Evolutionary conservation across 2,888 invertebrate genomes (phyloP).

Genomic region (Flabesymbios commensalis): DNA sequence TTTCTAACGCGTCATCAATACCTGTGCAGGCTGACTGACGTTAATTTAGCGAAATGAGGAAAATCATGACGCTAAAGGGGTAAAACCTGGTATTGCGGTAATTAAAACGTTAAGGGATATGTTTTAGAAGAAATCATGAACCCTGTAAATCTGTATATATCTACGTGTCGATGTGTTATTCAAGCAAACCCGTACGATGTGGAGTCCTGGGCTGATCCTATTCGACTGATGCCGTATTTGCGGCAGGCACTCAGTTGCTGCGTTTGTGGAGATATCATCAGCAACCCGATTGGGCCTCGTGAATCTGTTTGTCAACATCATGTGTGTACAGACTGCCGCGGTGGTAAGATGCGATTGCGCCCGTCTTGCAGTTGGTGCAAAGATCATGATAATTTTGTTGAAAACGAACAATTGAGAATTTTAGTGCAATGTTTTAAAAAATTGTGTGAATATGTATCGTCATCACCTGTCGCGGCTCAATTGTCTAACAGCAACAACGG

Average conservation of each 20-base stretch:
- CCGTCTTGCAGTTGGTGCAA: slow-evolving; percentile 85
- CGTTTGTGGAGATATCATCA: slow-evolving; percentile 82
- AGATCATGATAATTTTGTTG: slow-evolving; percentile 79
- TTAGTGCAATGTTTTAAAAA: slow-evolving; percentile 86
- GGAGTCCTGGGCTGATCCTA: slow-evolving; percentile 79
- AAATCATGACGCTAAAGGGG: too few species aligned
- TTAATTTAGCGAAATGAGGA: too few species aligned
- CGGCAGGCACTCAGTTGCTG: slow-evolving; percentile 86
- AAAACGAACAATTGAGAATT: slow-evolving; percentile 80
- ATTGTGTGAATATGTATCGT: slow-evolving; percentile 81
- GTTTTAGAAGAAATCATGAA: too few species aligned
- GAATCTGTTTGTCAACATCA: slow-evolving; percentile 84
- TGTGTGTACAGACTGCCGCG: slow-evolving; percentile 82
- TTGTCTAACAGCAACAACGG: slow-evolving; percentile 39
- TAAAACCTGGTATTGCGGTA: too few species aligned
- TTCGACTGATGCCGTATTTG: slow-evolving; percentile 80
- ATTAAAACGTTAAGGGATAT: too few species aligned
- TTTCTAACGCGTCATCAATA: too few species aligned
- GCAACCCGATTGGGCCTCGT: slow-evolving; percentile 79
- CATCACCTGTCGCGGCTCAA: slow-evolving; percentile 39
- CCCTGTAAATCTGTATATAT: slow-evolving; percentile 79
- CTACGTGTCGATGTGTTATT: slow-evolving; percentile 79
- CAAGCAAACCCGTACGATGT: slow-evolving; percentile 71
- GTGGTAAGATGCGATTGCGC: slow-evolving; percentile 81
- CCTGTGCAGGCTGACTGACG: too few species aligned